These are phyloP conservation scores for Azorinus chamasolen DNA, from an alignment of 2,888 invertebrate genomes.

Conservation along the genomic window DNA sequence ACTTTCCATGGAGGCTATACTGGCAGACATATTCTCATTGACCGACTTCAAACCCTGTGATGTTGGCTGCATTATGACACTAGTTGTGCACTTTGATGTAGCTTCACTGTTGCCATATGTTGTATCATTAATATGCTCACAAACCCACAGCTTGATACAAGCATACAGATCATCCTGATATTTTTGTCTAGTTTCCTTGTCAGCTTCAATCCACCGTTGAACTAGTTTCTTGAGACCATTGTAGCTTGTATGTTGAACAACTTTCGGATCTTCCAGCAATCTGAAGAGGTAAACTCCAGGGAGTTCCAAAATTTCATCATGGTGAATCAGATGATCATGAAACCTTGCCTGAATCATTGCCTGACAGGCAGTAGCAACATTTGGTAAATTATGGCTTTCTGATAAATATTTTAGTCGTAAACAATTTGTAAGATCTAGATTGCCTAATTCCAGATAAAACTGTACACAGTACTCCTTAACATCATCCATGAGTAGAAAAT, in stretches of 20 bases:
- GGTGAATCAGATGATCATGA: slow-evolving; percentile 82
- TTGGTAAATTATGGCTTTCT: slow-evolving; percentile 82
- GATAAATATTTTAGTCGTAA: slow-evolving; percentile 78
- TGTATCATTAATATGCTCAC: slow-evolving; percentile 60
- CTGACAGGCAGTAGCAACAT: slow-evolving; percentile 78
- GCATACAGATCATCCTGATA: slow-evolving; percentile 71
- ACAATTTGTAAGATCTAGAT: slow-evolving; percentile 82
- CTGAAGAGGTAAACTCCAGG: slow-evolving; percentile 77
- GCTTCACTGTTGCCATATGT: slow-evolving; percentile 48
- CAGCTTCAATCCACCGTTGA: slow-evolving; percentile 81
- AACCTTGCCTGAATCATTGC: slow-evolving; percentile 82
- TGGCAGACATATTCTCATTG: slow-evolving; percentile 51
- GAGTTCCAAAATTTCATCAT: slow-evolving; percentile 82
- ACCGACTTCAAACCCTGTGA: slow-evolving; percentile 7
- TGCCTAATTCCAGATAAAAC: slow-evolving; percentile 82
- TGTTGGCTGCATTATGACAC: slow-evolving; percentile 63
- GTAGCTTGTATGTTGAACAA: slow-evolving; percentile 80
- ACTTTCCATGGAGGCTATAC: slow-evolving; percentile 48
- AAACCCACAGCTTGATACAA: slow-evolving; percentile 79
- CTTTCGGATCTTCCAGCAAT: slow-evolving; percentile 78
- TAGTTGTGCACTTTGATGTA: slow-evolving; percentile 49
- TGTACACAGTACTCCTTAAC: slow-evolving; percentile 83
- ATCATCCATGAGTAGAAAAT: slow-evolving; percentile 84
- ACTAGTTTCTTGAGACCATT: slow-evolving; percentile 78
- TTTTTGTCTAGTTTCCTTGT: slow-evolving; percentile 66